These are phyloP conservation scores for Palaemon carinicauda DNA, from an alignment of 1,140 invertebrate species.

Conservation along the genomic window DNA sequence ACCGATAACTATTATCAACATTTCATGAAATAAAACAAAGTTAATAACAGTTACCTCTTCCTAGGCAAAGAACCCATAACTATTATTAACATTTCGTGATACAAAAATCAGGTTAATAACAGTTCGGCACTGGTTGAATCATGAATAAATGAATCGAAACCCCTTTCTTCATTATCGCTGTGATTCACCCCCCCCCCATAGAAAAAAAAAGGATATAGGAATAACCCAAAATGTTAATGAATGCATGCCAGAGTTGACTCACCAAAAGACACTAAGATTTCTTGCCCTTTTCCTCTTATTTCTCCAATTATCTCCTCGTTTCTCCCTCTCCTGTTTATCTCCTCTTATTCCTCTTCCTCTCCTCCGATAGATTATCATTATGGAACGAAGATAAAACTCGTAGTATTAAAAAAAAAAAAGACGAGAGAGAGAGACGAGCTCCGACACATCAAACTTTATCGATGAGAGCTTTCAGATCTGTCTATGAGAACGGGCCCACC, in stretches of 20 bases:
- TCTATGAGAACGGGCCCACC: constrained; percentile 50
- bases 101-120: too few species aligned
- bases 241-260: too few species aligned
- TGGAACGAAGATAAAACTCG: neutral
- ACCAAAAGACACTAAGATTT: too few species aligned
- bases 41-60: too few species aligned
- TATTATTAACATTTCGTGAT: too few species aligned
- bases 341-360: neutral
- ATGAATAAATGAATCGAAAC: neutral
- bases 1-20: too few species aligned
- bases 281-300: neutral
- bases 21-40: too few species aligned
- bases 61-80: too few species aligned
- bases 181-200: neutral
- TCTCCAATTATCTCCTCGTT: neutral
- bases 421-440: neutral
- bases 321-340: neutral
- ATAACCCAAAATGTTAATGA: too few species aligned
- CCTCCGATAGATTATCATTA: neutral
- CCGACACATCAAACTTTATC: constrained; percentile 43
- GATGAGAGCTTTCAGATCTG: constrained; percentile 15
- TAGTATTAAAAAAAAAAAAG: too few species aligned
- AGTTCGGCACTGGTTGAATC: too few species aligned
- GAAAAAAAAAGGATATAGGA: too few species aligned
- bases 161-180: neutral